These are phyloP conservation scores for Nomada goodeniana DNA, from an alignment of 2,888 invertebrate species.

Conservation along the genomic window DNA sequence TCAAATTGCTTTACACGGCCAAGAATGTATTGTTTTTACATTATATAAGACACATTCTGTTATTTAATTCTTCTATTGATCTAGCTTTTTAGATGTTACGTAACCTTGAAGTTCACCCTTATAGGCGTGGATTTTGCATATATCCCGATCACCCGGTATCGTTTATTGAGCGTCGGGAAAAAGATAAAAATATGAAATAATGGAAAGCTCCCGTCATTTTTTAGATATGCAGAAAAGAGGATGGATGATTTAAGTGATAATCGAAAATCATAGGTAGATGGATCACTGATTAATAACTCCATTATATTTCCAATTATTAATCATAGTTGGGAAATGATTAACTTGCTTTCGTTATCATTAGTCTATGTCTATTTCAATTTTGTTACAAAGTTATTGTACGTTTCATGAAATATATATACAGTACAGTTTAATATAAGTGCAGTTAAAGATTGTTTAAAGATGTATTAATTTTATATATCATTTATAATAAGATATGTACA, in stretches of 20 bases:
- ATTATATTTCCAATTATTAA: no score
- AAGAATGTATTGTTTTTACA: not conserved
- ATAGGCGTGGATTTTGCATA: constrained; percentile 62
- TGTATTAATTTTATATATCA: not conserved
- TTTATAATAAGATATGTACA: not conserved
- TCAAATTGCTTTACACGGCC: constrained; percentile 1
- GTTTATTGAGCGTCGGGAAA: constrained; percentile 51
- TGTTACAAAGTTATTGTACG: not conserved
- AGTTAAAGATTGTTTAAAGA: not conserved
- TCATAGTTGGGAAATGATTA: no score
- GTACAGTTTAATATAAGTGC: not conserved
- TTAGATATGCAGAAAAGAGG: not conserved
- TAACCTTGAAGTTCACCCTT: constrained; percentile 63
- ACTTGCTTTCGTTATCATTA: no score
- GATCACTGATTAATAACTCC: no score
- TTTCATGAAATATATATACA: not conserved
- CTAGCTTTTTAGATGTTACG: constrained; percentile 48
- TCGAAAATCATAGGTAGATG: no score
- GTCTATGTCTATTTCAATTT: no score
- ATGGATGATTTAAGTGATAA: no score
- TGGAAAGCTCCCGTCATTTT: not conserved
- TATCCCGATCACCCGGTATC: constrained; percentile 41
- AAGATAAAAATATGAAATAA: constrained; percentile 6
- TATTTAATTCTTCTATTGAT: constrained; percentile 35
- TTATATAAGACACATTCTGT: not conserved